Percentiles rank a stretch among this genome's conserved stretches.
Conservation (phyloP, 2,888 invertebrate genomes). For the Hirtodrosophila histrioides region DNA sequence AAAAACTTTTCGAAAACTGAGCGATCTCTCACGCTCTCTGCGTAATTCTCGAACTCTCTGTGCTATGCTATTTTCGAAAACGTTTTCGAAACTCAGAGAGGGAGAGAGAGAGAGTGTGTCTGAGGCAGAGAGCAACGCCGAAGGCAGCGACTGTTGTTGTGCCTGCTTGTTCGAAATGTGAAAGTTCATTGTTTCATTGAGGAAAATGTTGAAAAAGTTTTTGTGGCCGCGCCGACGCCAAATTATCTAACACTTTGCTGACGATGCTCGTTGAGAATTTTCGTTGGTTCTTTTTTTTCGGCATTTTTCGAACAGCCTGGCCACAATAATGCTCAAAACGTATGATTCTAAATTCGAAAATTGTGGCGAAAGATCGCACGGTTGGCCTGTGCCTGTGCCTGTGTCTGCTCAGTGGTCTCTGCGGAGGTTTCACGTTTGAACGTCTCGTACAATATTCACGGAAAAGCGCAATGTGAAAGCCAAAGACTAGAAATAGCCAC, state of each 20-base stretch:
- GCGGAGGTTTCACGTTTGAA: conserved; percentile 85
- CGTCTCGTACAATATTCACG: conserved; percentile 77
- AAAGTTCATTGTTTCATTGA: conserved; percentile 81
- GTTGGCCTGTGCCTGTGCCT: conserved; percentile 19
- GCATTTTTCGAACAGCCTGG: conserved; percentile 27
- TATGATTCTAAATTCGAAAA: conserved; percentile 31
- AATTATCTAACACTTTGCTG: conserved; percentile 69
- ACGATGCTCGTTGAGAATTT: conserved; percentile 35
- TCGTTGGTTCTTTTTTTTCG: conserved; percentile 36
- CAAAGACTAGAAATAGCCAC: conserved; percentile 74
- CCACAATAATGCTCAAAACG: background rate
- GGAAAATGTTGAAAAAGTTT: conserved; percentile 67
- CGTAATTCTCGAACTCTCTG: conserved; percentile 4
- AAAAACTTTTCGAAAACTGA: conserved; percentile 62
- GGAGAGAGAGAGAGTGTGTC: background rate
- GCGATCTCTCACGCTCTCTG: conserved; percentile 2
- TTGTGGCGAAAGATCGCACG: conserved; percentile 30
- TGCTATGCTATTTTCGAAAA: conserved; percentile 57
- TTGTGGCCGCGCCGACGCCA: conserved; percentile 41
- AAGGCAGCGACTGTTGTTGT: conserved; percentile 22
- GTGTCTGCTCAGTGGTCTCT: conserved; percentile 83
- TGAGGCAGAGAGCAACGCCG: conserved; percentile 6
- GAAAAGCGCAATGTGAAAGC: conserved; percentile 79
- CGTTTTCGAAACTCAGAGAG: conserved; percentile 26
- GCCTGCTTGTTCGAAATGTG: conserved; percentile 64